Percentiles rank a stretch among this genome's conserved stretches.
Conservation (phyloP, 2,113 vertebrate genomes). For the Puma concolor region DNA sequence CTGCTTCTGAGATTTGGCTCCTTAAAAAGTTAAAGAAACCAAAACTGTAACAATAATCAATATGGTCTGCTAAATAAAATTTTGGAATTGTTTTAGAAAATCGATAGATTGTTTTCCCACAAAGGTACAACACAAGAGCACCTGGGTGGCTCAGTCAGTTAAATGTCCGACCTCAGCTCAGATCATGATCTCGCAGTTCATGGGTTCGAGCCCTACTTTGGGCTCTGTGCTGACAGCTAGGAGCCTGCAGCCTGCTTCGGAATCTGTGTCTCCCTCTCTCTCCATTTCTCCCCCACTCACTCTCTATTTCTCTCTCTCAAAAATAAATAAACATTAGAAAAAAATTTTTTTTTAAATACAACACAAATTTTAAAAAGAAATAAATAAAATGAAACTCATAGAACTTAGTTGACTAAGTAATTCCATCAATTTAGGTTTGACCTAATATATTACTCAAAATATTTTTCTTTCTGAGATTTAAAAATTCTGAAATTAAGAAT, state of each 20-base stretch:
- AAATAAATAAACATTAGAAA: too few relatives aligned
- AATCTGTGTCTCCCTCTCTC: too few relatives aligned
- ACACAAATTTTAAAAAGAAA: slow-evolving; percentile 14
- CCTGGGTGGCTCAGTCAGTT: too few relatives aligned
- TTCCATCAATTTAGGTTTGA: background rate
- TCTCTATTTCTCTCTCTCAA: too few relatives aligned
- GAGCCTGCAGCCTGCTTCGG: too few relatives aligned
- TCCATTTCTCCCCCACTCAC: too few relatives aligned
- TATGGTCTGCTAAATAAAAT: background rate
- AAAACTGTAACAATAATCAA: background rate
- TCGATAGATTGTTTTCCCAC: background rate
- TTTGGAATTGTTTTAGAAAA: background rate
- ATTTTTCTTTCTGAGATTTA: background rate
- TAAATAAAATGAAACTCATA: background rate
- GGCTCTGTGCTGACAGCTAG: too few relatives aligned
- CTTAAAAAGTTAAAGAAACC: slow-evolving; percentile 2
- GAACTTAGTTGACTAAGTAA: slow-evolving; percentile 5
- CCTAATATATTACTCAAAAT: background rate
- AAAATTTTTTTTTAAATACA: background rate
- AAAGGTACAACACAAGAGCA: background rate
- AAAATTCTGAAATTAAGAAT: background rate
- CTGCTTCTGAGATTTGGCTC: background rate
- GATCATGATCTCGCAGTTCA: too few relatives aligned
- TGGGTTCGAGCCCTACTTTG: too few relatives aligned
- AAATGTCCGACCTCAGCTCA: too few relatives aligned